These are phyloP conservation scores for Lucinisca nassula DNA, from an alignment of 2,888 invertebrate species.

Conservation along the genomic window DNA sequence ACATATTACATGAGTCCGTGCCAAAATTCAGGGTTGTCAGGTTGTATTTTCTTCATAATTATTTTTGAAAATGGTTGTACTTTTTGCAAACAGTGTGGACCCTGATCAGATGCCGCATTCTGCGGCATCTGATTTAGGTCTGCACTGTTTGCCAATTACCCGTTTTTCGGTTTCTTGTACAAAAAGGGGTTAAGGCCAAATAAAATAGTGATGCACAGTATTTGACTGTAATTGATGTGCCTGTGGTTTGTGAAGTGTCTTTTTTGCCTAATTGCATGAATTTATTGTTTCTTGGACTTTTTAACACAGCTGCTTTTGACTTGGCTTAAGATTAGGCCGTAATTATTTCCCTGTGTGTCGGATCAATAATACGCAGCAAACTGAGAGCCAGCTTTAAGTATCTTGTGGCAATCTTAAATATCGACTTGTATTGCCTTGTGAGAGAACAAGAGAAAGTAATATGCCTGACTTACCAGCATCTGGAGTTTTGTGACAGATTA, in stretches of 20 bases:
- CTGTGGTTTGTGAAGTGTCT: not conserved
- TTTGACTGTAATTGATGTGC: too few species aligned
- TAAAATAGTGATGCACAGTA: too few species aligned
- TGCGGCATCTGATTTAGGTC: too few species aligned
- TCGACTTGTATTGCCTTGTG: not conserved
- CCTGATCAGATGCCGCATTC: too few species aligned
- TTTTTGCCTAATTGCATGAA: not conserved
- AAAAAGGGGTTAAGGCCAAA: too few species aligned
- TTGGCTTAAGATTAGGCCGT: not conserved
- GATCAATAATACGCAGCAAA: not conserved
- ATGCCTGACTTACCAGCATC: not conserved
- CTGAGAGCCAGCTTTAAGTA: not conserved
- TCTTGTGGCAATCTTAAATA: not conserved
- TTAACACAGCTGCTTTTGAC: not conserved
- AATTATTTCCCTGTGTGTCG: not conserved
- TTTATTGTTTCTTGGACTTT: not conserved
- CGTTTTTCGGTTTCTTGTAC: too few species aligned
- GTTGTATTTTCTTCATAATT: too few species aligned
- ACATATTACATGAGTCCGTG: too few species aligned
- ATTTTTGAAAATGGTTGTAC: too few species aligned
- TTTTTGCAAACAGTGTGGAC: too few species aligned
- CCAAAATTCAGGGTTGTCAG: too few species aligned
- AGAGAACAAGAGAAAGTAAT: not conserved
- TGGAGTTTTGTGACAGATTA: conserved; percentile 15
- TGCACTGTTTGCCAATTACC: too few species aligned